Conservation (phyloP, 92 coral and sea anemone genomes). For the Porites cylindrica region DNA sequence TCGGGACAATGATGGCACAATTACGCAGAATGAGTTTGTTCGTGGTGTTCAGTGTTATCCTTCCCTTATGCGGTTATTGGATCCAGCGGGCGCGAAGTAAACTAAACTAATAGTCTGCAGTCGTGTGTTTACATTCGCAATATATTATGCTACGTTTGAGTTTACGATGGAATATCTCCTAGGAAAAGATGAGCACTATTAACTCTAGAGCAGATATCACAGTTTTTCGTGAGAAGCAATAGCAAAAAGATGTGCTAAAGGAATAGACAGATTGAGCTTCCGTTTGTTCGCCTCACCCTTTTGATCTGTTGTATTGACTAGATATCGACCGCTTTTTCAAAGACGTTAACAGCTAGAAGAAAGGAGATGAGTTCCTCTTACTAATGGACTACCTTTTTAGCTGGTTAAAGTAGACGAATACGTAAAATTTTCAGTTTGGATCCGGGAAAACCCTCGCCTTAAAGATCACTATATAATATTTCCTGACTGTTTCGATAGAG, state of each 20-base stretch:
- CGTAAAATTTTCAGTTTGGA: conserved; percentile 7
- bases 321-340: conserved; percentile 8
- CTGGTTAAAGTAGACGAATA: not conserved
- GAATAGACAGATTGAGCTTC: not conserved
- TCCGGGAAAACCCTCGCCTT: not conserved
- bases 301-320: conserved; percentile 27
- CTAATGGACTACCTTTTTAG: not conserved
- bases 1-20: conserved; percentile 91
- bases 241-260: not conserved
- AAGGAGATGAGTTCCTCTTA: not conserved
- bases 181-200: not conserved
- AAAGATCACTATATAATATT: no score
- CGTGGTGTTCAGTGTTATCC: conserved; percentile 98
- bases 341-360: conserved; percentile 6
- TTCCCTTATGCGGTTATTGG: conserved; percentile 96
- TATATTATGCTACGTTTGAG: conserved; percentile 30
- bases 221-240: not conserved
- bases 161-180: conserved; percentile 23
- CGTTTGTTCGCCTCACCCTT: conserved; percentile 1
- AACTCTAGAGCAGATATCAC: conserved; percentile 6
- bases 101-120: conserved; percentile 34
- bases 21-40: conserved; percentile 92
- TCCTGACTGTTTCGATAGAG: conserved; percentile 9
- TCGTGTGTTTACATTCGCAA: conserved; percentile 35
- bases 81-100: conserved; percentile 61